Conservation (phyloP, 2,888 invertebrate species). For the Noctua janthe region DNA sequence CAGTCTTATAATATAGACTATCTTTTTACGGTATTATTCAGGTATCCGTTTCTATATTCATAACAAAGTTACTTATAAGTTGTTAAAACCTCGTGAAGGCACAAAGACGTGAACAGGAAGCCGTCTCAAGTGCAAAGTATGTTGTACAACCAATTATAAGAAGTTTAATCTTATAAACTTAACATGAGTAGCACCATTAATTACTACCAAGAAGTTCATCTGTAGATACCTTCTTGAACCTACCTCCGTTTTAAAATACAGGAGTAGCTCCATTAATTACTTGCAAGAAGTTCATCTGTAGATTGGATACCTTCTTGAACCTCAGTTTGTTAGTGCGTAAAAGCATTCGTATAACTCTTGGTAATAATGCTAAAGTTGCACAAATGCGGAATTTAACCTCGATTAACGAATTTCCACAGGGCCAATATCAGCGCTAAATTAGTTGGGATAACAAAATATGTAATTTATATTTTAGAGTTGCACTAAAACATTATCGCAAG, state of each 20-base stretch:
- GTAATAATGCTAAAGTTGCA: neutral
- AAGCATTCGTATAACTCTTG: neutral
- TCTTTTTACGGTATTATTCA: neutral
- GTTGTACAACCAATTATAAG: neutral
- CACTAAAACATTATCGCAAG: neutral
- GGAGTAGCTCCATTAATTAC: no score
- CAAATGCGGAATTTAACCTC: neutral
- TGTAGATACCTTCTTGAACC: neutral
- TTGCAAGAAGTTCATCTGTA: neutral
- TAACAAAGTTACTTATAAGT: neutral
- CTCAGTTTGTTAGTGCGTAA: neutral
- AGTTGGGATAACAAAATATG: neutral
- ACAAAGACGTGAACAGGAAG: neutral
- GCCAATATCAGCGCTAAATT: neutral
- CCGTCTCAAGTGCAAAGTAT: neutral
- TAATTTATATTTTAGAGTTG: neutral
- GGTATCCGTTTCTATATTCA: neutral
- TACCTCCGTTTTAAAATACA: neutral
- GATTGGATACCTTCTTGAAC: neutral
- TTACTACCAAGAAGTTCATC: neutral
- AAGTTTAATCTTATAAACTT: conserved; percentile 8
- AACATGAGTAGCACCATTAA: no score
- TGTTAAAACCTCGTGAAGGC: conserved; percentile 9
- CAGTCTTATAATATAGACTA: neutral
- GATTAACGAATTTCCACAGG: no score